Percentiles rank a stretch among this genome's conserved stretches.
These are phyloP conservation scores for Tholera decimalis DNA, from an alignment of 2,888 invertebrate genomes.

Conservation along the genomic window DNA sequence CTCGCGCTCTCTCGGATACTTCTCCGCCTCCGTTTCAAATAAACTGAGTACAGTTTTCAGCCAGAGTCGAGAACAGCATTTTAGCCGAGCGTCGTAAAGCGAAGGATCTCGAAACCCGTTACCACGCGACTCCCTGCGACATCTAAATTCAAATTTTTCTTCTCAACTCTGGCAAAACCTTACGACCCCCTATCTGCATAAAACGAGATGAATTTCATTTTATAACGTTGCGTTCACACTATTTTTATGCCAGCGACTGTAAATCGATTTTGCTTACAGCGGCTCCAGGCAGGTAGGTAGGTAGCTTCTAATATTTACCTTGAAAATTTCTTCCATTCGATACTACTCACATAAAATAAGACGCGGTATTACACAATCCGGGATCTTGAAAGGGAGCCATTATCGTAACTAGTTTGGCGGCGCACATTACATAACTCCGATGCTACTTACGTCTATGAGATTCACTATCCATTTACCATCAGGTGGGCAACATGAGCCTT, in stretches of 20 bases:
- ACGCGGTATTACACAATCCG: slow-evolving; percentile 50
- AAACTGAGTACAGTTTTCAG: slow-evolving; percentile 86
- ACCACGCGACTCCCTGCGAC: slow-evolving; percentile 81
- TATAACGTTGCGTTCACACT: slow-evolving; percentile 79
- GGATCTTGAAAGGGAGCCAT: slow-evolving; percentile 45
- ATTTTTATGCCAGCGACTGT: slow-evolving; percentile 70
- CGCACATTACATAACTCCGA: slow-evolving; percentile 44
- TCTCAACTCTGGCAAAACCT: slow-evolving; percentile 75
- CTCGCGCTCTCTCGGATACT: slow-evolving; percentile 82
- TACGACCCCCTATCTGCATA: slow-evolving; percentile 83
- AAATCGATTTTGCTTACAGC: slow-evolving; percentile 69
- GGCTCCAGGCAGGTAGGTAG: no score
- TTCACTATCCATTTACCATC: slow-evolving; percentile 58
- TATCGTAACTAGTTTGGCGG: slow-evolving; percentile 62
- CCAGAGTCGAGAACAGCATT: slow-evolving; percentile 86
- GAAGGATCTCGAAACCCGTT: slow-evolving; percentile 82
- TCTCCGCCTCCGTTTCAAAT: slow-evolving; percentile 85
- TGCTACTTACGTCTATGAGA: slow-evolving; percentile 38
- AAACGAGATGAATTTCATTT: slow-evolving; percentile 85
- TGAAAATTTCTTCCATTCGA: slow-evolving; percentile 28
- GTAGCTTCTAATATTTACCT: slow-evolving; percentile 48
- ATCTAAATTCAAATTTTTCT: slow-evolving; percentile 90
- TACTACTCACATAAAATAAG: slow-evolving; percentile 42
- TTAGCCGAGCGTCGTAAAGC: slow-evolving; percentile 88
- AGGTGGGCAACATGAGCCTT: slow-evolving; percentile 49